A percentile compares a stretch with the other conserved stretches of the same genome.
Conservation (phyloP, 2,797 vertebrate species). For the Acrossocheilus fasciatus region DNA sequence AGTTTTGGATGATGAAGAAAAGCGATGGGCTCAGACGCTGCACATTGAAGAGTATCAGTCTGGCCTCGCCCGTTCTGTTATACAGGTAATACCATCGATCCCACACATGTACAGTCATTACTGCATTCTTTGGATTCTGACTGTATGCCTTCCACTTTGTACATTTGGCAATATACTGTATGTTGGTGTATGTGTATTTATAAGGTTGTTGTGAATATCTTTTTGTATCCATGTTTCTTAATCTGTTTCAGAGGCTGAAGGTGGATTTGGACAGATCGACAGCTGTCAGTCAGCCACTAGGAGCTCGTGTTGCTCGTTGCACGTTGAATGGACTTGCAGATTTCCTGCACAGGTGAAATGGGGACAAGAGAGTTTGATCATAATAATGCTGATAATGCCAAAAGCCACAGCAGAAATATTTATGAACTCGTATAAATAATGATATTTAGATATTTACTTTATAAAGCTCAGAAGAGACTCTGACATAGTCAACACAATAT, state of each 20-base stretch:
- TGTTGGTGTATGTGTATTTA: not conserved
- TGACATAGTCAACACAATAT: not conserved
- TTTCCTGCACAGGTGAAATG: constrained; percentile 86
- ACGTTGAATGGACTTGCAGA: constrained; percentile 86
- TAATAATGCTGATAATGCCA: not conserved
- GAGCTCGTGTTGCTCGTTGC: constrained; percentile 86
- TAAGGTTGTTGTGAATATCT: not conserved
- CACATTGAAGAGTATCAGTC: constrained; percentile 83
- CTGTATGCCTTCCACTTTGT: not conserved
- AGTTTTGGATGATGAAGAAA: constrained; percentile 83
- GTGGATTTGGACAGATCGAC: constrained; percentile 89
- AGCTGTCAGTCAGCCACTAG: constrained; percentile 85
- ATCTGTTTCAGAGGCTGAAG: constrained; percentile 82
- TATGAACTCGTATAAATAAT: not conserved
- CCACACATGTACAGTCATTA: not conserved
- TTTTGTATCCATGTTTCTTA: not conserved
- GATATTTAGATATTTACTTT: not conserved
- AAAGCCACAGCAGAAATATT: not conserved
- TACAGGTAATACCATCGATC: constrained; percentile 74
- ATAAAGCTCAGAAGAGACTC: not conserved
- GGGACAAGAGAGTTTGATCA: not conserved
- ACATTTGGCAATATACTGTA: not conserved
- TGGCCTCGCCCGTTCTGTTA: constrained; percentile 77
- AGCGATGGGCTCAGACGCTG: constrained; percentile 79
- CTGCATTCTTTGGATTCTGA: not conserved